These are phyloP conservation scores for Bombus huntii DNA, from an alignment of 1,140 invertebrate genomes.

Conservation along the genomic window DNA sequence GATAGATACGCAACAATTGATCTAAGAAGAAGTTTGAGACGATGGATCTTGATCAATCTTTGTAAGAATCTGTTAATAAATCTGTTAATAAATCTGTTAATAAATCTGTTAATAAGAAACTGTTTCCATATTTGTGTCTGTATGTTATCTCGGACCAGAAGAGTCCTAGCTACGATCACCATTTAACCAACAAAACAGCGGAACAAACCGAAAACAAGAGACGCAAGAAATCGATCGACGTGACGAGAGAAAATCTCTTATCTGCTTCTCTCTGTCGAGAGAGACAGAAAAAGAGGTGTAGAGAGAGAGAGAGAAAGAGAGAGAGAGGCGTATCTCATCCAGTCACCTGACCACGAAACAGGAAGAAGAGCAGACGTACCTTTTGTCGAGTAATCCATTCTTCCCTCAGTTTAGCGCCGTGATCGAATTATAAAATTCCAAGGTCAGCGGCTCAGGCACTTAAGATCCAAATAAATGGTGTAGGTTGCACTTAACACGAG, in stretches of 20 bases:
- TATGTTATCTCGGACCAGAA: background rate
- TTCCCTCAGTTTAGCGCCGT: conserved; percentile 19
- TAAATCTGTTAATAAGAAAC: background rate
- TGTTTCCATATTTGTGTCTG: background rate
- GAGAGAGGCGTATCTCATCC: too few relatives aligned
- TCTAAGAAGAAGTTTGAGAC: background rate
- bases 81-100: background rate
- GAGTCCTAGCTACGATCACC: background rate
- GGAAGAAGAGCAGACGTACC: conserved; percentile 56
- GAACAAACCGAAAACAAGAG: background rate
- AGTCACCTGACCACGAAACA: background rate
- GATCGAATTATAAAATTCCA: conserved; percentile 30
- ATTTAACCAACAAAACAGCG: background rate
- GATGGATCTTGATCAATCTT: background rate
- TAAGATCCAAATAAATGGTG: conserved; percentile 30
- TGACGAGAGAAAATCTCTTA: background rate
- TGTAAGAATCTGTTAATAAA: background rate
- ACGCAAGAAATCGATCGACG: background rate
- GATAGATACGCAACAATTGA: too few relatives aligned
- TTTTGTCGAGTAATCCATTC: conserved; percentile 73
- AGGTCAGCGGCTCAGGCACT: conserved; percentile 28
- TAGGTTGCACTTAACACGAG: too few relatives aligned
- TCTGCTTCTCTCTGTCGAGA: background rate
- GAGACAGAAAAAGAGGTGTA: too few relatives aligned
- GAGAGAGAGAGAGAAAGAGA: too few relatives aligned